phyloP scores from a whole-genome alignment of 2,888 invertebrate species.

The Elysia crispata region DNA sequence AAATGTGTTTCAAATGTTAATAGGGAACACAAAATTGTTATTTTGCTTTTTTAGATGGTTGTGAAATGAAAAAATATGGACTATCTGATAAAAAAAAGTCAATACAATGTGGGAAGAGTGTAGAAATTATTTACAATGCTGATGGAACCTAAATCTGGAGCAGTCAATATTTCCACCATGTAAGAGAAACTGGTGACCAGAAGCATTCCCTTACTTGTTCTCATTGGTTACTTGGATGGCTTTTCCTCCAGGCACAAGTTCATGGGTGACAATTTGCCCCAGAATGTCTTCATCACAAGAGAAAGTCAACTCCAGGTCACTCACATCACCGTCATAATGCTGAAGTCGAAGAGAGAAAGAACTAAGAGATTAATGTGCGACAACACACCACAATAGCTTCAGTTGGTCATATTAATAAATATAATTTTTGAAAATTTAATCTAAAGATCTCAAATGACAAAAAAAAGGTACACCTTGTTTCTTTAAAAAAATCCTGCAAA shows the following conservation, averaged over 20 bases:
- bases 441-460: background rate
- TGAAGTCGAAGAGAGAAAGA: conserved; percentile 48
- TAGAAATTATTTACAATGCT: too few relatives aligned
- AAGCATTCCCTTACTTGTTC: conserved; percentile 86
- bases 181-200: background rate
- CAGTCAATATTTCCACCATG: too few relatives aligned
- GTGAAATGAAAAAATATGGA: too few relatives aligned
- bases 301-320: conserved; percentile 95
- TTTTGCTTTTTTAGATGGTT: too few relatives aligned
- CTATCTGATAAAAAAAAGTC: too few relatives aligned
- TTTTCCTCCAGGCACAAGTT: conserved; percentile 95
- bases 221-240: conserved; percentile 95
- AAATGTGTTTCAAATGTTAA: too few relatives aligned
- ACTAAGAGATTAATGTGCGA: background rate
- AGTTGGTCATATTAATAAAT: background rate
- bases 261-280: conserved; percentile 95
- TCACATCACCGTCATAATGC: conserved; percentile 87
- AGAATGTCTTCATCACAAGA: conserved; percentile 96
- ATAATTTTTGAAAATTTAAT: background rate
- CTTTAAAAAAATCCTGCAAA: too few relatives aligned
- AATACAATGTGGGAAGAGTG: too few relatives aligned
- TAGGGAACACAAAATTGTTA: too few relatives aligned
- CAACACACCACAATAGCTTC: too few relatives aligned
- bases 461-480: background rate
- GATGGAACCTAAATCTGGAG: too few relatives aligned